Conservation (phyloP, 2,797 vertebrate species). For the Enteromius anoplus region DNA sequence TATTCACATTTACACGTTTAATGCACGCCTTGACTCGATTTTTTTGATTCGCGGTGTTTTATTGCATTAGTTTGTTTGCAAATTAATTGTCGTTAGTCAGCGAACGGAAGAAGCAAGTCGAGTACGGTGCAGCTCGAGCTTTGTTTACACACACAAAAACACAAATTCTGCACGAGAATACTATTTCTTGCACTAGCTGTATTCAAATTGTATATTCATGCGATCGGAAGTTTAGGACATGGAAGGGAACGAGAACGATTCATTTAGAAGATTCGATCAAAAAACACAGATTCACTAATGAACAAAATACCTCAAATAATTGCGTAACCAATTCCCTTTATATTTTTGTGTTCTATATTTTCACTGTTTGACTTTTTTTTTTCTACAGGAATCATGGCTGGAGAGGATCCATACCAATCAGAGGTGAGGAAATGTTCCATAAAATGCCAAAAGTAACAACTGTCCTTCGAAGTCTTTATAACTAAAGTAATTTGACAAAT, state of each 20-base stretch:
- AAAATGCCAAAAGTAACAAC: neutral
- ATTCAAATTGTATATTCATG: neutral
- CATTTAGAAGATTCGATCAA: neutral
- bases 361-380: conserved; percentile 13
- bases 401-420: conserved; percentile 56
- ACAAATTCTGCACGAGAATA: neutral
- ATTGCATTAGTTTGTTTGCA: neutral
- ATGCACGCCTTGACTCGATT: neutral
- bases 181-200: neutral
- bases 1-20: neutral
- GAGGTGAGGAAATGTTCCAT: conserved; percentile 47
- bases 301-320: neutral
- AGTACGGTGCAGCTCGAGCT: neutral
- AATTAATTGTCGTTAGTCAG: neutral
- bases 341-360: neutral
- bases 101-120: neutral
- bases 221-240: neutral
- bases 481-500: neutral
- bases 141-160: neutral
- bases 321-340: neutral
- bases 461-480: neutral
- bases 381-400: conserved; percentile 63
- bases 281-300: neutral
- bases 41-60: neutral
- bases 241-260: neutral